Base-by-base conservation (phyloP, 1,140 invertebrate species). In the Achatina immaculata region DNA sequence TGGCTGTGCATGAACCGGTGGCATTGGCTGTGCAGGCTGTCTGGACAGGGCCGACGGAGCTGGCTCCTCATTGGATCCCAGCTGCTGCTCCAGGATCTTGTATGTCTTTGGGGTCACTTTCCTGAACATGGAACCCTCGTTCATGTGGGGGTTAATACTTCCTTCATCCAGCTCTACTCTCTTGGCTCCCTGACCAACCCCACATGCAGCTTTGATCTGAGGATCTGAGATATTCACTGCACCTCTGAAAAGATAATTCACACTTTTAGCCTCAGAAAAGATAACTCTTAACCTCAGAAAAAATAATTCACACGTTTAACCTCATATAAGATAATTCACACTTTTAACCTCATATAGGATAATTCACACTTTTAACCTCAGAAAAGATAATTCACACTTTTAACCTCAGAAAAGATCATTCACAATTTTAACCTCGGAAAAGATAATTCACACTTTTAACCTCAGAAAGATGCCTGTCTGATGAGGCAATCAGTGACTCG, bases 101-200 rank as follows among this genome's bases (percentile, higher is more conserved):
- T 87, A 88, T 34, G 87, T 86, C 80, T 88, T 88, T 28, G 85
- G 87, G 36, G 83, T 85, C 34, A 88, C 85, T 36, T 86, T 82
- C 65, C 85, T 82, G 80, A 77, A 88, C 28, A 71, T 83, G 21
- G 77, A 69, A 48, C 85, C 86, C 34, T 85, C 81, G 81, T 85
- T 85, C 85, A 85, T 85, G 78, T 78, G 48, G 4, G 85, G 85
- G 78, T 85, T 71, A 51, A 85, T 85, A 78, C 83, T 84, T 16
- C 72, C 80, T 55, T 85, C 85, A 62, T 79, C 83, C 77, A 84
- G 71, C 55, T 85, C 81, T 24, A 81, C 79, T 19, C 84, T 51
- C 69, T 78, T 48, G 7, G 34, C n/a, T 38, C 43, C 43, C 69
- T 43, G 34, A 16, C 45, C 66, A 24, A 74, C 77, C 28, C 78